Percentiles rank a stretch among this genome's conserved stretches.
phyloP scores from a whole-genome alignment of 2,888 invertebrate species.

The Drosophila putrida region DNA sequence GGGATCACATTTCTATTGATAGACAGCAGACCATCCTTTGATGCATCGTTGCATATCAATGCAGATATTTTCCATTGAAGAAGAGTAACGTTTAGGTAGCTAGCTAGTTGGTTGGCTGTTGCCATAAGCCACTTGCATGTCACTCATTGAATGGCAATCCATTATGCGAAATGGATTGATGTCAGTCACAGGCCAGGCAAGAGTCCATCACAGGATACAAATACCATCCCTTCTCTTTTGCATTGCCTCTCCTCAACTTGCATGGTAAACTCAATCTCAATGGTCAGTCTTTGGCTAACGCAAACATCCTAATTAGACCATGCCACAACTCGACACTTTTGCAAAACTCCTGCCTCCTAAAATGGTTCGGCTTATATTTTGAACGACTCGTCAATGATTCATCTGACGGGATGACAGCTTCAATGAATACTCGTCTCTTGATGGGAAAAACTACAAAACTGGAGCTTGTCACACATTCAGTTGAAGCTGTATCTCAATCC shows the following conservation, averaged over 20 bases:
- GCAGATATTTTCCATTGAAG: background rate
- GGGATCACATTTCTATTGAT: slow-evolving; percentile 33
- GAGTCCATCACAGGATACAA: background rate
- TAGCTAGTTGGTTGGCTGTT: slow-evolving; percentile 1
- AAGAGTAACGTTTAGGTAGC: slow-evolving; percentile 10
- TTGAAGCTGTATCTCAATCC: slow-evolving; percentile 3
- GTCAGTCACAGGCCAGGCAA: slow-evolving; percentile 36
- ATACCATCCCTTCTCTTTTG: background rate
- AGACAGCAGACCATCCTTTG: slow-evolving; percentile 28
- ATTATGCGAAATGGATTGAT: slow-evolving; percentile 55
- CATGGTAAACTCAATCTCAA: background rate
- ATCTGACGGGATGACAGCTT: slow-evolving; percentile 19
- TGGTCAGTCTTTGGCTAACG: background rate
- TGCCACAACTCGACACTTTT: background rate
- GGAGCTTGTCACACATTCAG: slow-evolving; percentile 45
- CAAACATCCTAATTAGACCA: slow-evolving; percentile 3
- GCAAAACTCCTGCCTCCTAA: background rate
- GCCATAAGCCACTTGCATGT: slow-evolving; percentile 41
- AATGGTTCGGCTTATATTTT: background rate
- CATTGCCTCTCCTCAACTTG: background rate
- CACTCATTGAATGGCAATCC: slow-evolving; percentile 50
- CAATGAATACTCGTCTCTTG: background rate
- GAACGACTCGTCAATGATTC: slow-evolving; percentile 31
- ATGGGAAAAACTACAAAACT: slow-evolving; percentile 26
- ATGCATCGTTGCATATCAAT: background rate